Base-by-base conservation (phyloP, 1,140 invertebrate species). In the Hyles euphorbiae region DNA sequence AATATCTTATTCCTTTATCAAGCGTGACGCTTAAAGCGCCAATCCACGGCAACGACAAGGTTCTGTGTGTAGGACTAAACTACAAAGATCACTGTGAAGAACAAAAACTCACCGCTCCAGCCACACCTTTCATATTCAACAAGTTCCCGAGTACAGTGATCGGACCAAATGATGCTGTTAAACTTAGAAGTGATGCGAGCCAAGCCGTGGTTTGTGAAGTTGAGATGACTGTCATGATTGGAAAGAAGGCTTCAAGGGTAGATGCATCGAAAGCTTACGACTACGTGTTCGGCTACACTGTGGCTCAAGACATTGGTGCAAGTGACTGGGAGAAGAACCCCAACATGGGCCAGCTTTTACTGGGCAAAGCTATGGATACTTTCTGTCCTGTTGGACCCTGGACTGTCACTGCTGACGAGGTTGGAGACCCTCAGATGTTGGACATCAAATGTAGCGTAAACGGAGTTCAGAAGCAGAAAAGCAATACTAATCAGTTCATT, bases 201-300 rank as follows among this genome's bases (percentile, higher is more conserved):
- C 53, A 63, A 47, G 62, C 68, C 50, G 90, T 97, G 9, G 96
- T 97, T 78, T 97, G 94, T 93, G 96, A 97, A 90, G 95, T 95
- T 1, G 96, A 97, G 78, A 72, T 97, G 47, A 94, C 93, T 1
- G 92, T 96, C 60, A 92, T 97, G 1, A 96, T 97, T 68, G 95
- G 96, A 12, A 95, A 94, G 82, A 91, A 90, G 72, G 93, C 92
- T 7, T 93, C 93, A 69, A 85, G 91, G 54, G 91, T 96, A 32
- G 82, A 90, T 40, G 90, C 91, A 61, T 85, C 92, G 9, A 84
- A 94, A 55, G 95, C 94, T 0, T 90, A 94, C 67, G 91, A 95
- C n/a, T 91, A 94, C 73, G 93, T 97, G 3, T 95, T 96, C 77
- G 96, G 96, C 1, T 97, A 95, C 68, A 95, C 94, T 11, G 90